Percentiles rank a stretch among this genome's conserved stretches.
Conservation (phyloP, 1,140 invertebrate species). For the Bombus sylvicola region DNA sequence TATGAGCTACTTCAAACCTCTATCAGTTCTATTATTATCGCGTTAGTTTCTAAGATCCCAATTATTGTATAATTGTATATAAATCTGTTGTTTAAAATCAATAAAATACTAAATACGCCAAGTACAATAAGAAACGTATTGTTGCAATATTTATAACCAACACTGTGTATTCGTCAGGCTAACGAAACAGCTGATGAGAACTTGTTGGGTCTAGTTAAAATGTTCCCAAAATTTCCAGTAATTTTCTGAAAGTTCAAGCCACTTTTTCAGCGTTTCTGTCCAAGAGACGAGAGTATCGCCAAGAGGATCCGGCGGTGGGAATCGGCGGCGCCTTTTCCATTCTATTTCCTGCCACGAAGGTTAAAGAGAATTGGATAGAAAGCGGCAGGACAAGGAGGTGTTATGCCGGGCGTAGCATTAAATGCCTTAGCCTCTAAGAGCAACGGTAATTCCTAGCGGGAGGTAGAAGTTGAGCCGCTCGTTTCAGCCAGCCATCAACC, state of each 20-base stretch:
- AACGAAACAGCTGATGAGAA: too few species aligned
- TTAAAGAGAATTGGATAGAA: constrained; percentile 80
- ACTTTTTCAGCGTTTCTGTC: not conserved
- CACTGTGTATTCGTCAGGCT: too few species aligned
- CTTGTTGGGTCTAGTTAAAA: not conserved
- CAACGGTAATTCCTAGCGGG: constrained; percentile 80
- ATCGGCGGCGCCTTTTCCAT: constrained; percentile 63
- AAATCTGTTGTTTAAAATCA: too few species aligned
- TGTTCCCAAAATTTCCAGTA: not conserved
- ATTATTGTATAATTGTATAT: too few species aligned
- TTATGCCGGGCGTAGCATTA: constrained; percentile 73
- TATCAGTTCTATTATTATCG: too few species aligned
- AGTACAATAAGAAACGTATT: too few species aligned
- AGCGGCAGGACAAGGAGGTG: constrained; percentile 67
- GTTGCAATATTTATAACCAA: too few species aligned
- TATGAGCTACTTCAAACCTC: too few species aligned
- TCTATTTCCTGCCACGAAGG: constrained; percentile 75
- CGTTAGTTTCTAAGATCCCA: too few species aligned
- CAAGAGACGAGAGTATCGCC: not conserved
- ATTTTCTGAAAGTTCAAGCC: not conserved
- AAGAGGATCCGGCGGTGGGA: not conserved
- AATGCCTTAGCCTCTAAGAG: constrained; percentile 78
- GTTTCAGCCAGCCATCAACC: constrained; percentile 58
- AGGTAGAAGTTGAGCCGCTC: constrained; percentile 72
- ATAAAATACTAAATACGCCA: too few species aligned